Percentiles rank a stretch among this genome's conserved stretches.
Evolutionary conservation across 2,888 invertebrate species (phyloP).

Genomic region (Platycnemis pennipes): DNA sequence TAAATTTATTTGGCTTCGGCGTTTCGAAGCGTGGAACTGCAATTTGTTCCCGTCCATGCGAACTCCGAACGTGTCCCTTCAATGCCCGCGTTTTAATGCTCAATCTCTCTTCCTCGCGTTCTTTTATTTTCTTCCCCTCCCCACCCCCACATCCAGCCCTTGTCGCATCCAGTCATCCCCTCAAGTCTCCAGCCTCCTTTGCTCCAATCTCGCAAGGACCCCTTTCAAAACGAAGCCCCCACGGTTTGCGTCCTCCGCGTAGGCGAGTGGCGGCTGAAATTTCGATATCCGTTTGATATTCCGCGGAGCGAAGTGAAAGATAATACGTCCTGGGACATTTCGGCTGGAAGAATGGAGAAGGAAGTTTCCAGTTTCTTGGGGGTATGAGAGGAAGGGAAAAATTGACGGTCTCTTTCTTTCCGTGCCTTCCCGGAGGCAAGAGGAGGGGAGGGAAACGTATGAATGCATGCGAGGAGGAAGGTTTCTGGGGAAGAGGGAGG

Average conservation of each 20-base stretch:
- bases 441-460: background rate
- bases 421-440: background rate
- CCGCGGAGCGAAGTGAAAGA: slow-evolving; percentile 52
- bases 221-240: background rate
- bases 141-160: background rate
- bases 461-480: slow-evolving; percentile 8
- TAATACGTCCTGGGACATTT: slow-evolving; percentile 44
- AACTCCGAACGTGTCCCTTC: background rate
- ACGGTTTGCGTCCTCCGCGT: background rate
- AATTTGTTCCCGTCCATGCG: background rate
- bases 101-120: background rate
- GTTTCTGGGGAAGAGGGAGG: background rate
- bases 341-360: slow-evolving; percentile 33
- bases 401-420: background rate
- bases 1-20: slow-evolving; percentile 5
- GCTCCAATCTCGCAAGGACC: background rate
- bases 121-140: background rate
- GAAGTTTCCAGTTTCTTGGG: slow-evolving; percentile 41
- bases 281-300: slow-evolving; percentile 66
- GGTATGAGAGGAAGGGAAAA: background rate
- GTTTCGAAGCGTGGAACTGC: background rate
- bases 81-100: background rate
- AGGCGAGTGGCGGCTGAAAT: slow-evolving; percentile 38
- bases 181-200: background rate
- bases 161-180: background rate